Evolutionary conservation across 2,888 invertebrate species (phyloP), one percentile per base, ranked within the genome.

Genomic region (Eupsilia transversa): DNA sequence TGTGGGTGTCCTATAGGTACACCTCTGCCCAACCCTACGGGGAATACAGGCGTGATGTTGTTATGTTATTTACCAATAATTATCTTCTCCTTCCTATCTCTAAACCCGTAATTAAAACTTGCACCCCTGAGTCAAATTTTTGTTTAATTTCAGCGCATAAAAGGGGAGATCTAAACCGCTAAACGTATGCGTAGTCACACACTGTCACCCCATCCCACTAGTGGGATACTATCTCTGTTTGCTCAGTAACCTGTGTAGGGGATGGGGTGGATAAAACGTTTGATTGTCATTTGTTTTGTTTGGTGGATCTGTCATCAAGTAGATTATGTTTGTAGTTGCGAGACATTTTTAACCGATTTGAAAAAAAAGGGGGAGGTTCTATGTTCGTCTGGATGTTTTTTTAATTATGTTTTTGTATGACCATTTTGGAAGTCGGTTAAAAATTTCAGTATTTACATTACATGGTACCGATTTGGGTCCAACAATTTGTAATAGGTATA

Each of bases 181-280:
- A 88, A 92, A 90, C 88, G 85, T 93, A 94, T 94, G 94, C 94
- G 88, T 70, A 88, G 93, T 89, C 94, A 94, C 93, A 92, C 87
- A 83, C 74, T 78, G 76, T 72, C 79, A 46, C 81, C 85, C 74
- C 74, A 54, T 83, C 79, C 83, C 69, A 79, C 38, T 60, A 61
- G 66, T 60, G 77, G 86, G 77, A 74, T 82, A 76, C 89, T 93
- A 94, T 94, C 94, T 89, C 33, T 92, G 93, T 94, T 94, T 93
- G 89, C 83, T 73, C 94, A 86, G 87, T 69, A 54, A 59, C 49
- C 63, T 57, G 57, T 27, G 49, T 12, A n/a, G n/a, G 38, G 54
- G n/a, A 12, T 33, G 33, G 46, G 41, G 20, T 43, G n/a, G 38
- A 27, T 23, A 68, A 67, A 72, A 72, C 67, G 56, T 6, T 49